phyloP scores from a whole-genome alignment of 1,140 invertebrate genomes.

The Drosophila nasuta region DNA sequence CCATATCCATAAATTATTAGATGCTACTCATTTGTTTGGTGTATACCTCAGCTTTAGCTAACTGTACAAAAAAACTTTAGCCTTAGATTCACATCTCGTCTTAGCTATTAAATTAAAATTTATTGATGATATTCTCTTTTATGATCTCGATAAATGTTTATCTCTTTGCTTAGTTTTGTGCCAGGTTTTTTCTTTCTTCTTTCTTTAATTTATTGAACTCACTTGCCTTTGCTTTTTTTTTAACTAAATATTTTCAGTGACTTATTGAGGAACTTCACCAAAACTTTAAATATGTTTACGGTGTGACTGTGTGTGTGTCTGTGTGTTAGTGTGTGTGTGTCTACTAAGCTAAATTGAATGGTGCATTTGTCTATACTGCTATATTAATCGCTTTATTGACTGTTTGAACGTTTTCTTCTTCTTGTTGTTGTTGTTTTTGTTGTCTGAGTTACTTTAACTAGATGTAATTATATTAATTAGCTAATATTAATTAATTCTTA shows the following conservation, averaged over 20 bases:
- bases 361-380: constrained; percentile 57
- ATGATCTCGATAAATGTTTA: constrained; percentile 43
- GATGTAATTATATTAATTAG: constrained; percentile 71
- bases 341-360: constrained; percentile 66
- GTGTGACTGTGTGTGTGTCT: constrained; percentile 42
- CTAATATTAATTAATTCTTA: constrained; percentile 54
- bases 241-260: constrained; percentile 65
- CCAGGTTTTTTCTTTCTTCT: constrained; percentile 49
- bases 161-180: constrained; percentile 52
- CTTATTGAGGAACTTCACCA: constrained; percentile 80
- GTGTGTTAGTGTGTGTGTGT: constrained; percentile 34
- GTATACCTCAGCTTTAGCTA: constrained; percentile 58
- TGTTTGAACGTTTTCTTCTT: constrained; percentile 54
- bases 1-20: constrained; percentile 41
- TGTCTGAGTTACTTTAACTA: constrained; percentile 47
- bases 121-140: constrained; percentile 71
- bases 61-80: constrained; percentile 73
- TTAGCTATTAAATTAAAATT: constrained; percentile 73
- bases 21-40: constrained; percentile 50
- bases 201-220: constrained; percentile 51
- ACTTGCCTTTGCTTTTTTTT: constrained; percentile 61
- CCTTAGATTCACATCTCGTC: constrained; percentile 44
- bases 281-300: constrained; percentile 62
- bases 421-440: too few relatives aligned
- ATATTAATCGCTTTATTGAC: constrained; percentile 71